These are phyloP conservation scores for Mystacides longicornis DNA, from an alignment of 2,888 invertebrate species.

Conservation along the genomic window DNA sequence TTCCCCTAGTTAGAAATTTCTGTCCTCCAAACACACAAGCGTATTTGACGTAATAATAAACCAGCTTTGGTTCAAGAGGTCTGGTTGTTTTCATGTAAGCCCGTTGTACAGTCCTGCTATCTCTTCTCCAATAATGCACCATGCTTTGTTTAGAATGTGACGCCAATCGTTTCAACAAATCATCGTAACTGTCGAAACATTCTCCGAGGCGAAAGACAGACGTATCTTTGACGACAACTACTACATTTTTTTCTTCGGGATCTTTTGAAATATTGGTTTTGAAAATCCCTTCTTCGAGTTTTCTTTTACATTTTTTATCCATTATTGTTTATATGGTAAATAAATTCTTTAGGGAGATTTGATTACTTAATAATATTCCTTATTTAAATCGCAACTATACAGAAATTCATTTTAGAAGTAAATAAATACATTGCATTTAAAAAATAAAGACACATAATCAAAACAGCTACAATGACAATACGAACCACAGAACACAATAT, in stretches of 20 bases:
- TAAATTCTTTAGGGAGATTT: too few relatives aligned
- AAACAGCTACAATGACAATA: too few relatives aligned
- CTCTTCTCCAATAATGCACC: conserved; percentile 40
- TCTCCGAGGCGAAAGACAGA: conserved; percentile 35
- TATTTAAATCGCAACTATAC: too few relatives aligned
- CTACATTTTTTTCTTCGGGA: not conserved
- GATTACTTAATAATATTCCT: too few relatives aligned
- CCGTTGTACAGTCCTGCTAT: conserved; percentile 39
- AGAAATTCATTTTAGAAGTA: too few relatives aligned
- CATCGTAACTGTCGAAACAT: conserved; percentile 37
- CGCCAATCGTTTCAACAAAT: conserved; percentile 34
- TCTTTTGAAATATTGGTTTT: too few relatives aligned
- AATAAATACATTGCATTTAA: too few relatives aligned
- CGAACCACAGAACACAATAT: too few relatives aligned
- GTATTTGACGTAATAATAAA: conserved; percentile 39
- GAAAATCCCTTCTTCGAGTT: not conserved
- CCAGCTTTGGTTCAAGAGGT: conserved; percentile 35
- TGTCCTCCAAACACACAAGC: conserved; percentile 41
- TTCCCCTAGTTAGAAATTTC: conserved; percentile 36
- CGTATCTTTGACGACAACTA: conserved; percentile 12
- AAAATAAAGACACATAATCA: too few relatives aligned
- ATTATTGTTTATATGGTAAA: not conserved
- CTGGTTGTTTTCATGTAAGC: conserved; percentile 40
- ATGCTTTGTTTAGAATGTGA: conserved; percentile 36
- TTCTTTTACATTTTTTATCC: not conserved